Evolutionary conservation across 2,113 vertebrate species (phyloP).

Genomic region (Heterotilapia buettikoferi): DNA sequence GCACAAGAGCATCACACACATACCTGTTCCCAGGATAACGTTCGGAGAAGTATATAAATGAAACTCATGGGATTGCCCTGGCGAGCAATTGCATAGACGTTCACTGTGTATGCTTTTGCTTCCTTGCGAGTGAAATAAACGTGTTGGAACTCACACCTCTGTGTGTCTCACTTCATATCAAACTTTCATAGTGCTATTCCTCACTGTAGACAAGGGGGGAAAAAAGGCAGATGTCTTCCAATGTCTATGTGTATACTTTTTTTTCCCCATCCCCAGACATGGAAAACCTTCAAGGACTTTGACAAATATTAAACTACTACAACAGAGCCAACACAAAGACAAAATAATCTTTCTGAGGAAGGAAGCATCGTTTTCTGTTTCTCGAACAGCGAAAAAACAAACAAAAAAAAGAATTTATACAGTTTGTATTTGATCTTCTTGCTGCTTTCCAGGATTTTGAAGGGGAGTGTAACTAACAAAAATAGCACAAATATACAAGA

Average conservation of each 20-base stretch:
- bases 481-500: background rate
- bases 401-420: background rate
- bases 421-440: background rate
- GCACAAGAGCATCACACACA: background rate
- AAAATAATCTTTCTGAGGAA: background rate
- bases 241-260: background rate
- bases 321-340: background rate
- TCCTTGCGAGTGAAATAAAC: background rate
- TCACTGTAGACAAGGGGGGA: background rate
- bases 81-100: background rate
- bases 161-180: background rate
- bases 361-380: background rate
- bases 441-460: background rate
- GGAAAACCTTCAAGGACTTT: background rate
- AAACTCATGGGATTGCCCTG: background rate
- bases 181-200: background rate
- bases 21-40: background rate
- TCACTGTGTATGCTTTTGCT: background rate
- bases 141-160: background rate
- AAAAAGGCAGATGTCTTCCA: background rate
- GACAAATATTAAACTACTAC: background rate
- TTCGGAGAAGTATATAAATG: background rate
- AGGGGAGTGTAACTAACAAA: background rate
- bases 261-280: background rate
- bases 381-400: background rate